Percentiles rank a stretch among this genome's conserved stretches.
phyloP scores from a whole-genome alignment of 2,797 vertebrate genomes.

The Hephaestus fuliginosus region DNA sequence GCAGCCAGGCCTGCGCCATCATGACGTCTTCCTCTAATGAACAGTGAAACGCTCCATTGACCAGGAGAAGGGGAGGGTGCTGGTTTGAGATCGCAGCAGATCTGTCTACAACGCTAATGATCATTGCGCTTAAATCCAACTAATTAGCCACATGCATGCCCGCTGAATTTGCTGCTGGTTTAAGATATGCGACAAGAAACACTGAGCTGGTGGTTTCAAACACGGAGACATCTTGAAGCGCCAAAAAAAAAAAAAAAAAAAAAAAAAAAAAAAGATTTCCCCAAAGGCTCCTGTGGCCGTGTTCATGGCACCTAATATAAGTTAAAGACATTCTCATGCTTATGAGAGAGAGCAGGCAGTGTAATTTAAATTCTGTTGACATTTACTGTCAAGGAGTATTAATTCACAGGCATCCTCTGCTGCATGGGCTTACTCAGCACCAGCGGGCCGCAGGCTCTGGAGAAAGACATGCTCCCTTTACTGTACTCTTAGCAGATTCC shows the following conservation, averaged over 20 bases:
- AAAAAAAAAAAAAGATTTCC: constrained; percentile 52
- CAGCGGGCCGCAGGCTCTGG: constrained; percentile 78
- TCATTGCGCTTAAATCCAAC: constrained; percentile 83
- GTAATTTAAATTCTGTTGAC: constrained; percentile 91
- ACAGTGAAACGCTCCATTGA: constrained; percentile 78
- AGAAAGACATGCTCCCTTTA: constrained; percentile 80
- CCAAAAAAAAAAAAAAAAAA: constrained; percentile 59
- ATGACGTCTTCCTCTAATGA: constrained; percentile 73
- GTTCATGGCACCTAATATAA: constrained; percentile 84
- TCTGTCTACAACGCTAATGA: constrained; percentile 86
- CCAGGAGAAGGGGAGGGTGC: constrained; percentile 67
- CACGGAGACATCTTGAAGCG: constrained; percentile 77
- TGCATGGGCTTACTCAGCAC: constrained; percentile 88
- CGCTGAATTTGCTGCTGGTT: constrained; percentile 78
- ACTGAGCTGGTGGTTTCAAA: constrained; percentile 84
- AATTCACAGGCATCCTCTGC: constrained; percentile 82
- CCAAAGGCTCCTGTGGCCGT: constrained; percentile 74
- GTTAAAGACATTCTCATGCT: constrained; percentile 86
- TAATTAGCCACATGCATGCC: constrained; percentile 84
- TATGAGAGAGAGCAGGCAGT: constrained; percentile 82
- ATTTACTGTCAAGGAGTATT: constrained; percentile 90
- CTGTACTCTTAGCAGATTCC: constrained; percentile 78
- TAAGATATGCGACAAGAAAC: constrained; percentile 66
- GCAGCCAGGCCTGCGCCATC: constrained; percentile 73
- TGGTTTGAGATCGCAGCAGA: constrained; percentile 81